These are phyloP conservation scores for Tenebrosternarchus preto DNA, from an alignment of 2,113 vertebrate genomes.

Conservation along the genomic window DNA sequence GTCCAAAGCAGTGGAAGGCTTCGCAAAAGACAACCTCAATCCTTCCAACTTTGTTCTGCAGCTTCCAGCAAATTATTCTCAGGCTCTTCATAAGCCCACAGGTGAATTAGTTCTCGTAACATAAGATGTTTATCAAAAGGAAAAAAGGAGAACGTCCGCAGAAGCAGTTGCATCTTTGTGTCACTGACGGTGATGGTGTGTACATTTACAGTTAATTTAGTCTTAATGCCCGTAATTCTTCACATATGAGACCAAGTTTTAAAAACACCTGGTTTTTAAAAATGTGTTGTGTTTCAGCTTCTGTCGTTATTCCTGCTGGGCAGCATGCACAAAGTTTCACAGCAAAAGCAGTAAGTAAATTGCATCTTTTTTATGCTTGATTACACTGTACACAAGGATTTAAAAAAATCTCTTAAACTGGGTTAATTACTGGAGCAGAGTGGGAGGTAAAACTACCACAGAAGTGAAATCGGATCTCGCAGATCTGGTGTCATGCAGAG, in stretches of 20 bases:
- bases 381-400: not conserved
- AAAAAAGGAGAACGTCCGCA: not conserved
- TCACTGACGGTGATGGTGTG: no score
- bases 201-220: no score
- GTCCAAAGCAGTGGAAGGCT: slow-evolving; percentile 91
- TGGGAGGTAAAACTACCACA: no score
- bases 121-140: not conserved
- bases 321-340: slow-evolving; percentile 76
- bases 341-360: slow-evolving; percentile 77
- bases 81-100: slow-evolving; percentile 73
- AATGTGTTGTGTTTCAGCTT: slow-evolving; percentile 55
- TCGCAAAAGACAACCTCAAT: slow-evolving; percentile 75
- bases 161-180: no score
- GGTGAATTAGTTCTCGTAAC: slow-evolving; percentile 62
- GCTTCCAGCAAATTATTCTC: slow-evolving; percentile 76
- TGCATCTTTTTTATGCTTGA: not conserved
- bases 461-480: not conserved
- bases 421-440: no score
- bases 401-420: no score
- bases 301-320: slow-evolving; percentile 77
- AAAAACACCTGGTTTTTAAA: not conserved
- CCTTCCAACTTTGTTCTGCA: slow-evolving; percentile 81
- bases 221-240: not conserved
- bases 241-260: not conserved
- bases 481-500: not conserved